phyloP scores from a whole-genome alignment of 2,888 invertebrate species.

The Nymphalis c-album region DNA sequence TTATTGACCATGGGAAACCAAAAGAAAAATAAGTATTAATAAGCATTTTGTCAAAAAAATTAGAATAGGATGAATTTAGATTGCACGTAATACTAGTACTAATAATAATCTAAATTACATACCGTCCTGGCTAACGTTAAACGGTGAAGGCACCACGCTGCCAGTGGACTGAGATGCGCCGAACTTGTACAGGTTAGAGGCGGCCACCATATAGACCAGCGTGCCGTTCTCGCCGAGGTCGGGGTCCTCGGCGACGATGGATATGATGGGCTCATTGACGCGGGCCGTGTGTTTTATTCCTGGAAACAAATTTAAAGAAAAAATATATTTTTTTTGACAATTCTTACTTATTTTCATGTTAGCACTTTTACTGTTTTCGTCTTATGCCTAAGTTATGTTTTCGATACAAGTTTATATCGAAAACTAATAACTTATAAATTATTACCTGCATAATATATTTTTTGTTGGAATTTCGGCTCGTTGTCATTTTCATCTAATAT shows the following conservation, averaged over 20 bases:
- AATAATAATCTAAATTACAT: constrained; percentile 45
- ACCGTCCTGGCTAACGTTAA: constrained; percentile 88
- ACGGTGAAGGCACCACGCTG: constrained; percentile 94
- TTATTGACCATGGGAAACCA: too few relatives aligned
- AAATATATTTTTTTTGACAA: too few relatives aligned
- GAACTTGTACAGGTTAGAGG: constrained; percentile 90
- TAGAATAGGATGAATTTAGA: too few relatives aligned
- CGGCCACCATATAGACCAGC: constrained; percentile 89
- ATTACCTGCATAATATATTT: constrained; percentile 84
- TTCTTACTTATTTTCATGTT: too few relatives aligned
- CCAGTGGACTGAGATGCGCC: constrained; percentile 89
- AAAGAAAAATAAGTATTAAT: too few relatives aligned
- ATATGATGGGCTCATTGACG: constrained; percentile 87
- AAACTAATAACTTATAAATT: constrained; percentile 11
- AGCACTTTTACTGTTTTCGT: too few relatives aligned
- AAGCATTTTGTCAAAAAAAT: too few relatives aligned
- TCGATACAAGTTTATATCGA: too few relatives aligned
- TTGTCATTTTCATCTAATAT: constrained; percentile 93
- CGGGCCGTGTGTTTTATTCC: constrained; percentile 90
- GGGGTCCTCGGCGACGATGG: constrained; percentile 90
- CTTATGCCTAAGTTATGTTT: too few relatives aligned
- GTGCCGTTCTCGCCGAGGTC: constrained; percentile 93
- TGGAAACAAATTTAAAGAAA: constrained; percentile 43
- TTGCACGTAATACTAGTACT: too few relatives aligned
- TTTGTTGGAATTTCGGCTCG: constrained; percentile 86